Evolutionary conservation across 1,140 invertebrate species (phyloP), one percentile per base, ranked within the genome.

Genomic region (Drosophila nikananu): DNA sequence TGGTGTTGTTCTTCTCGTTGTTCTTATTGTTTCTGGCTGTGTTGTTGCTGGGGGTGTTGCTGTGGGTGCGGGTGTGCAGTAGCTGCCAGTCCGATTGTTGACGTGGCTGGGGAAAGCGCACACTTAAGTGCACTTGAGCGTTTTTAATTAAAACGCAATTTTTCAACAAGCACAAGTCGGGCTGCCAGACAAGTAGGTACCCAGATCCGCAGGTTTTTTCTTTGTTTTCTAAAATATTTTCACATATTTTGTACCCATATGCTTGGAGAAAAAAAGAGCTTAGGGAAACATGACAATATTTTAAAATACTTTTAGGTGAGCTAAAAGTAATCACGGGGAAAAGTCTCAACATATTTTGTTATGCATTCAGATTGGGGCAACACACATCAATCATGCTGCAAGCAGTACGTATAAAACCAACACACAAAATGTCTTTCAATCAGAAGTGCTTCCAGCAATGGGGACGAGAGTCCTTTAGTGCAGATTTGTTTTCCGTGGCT

Each of bases 61-160:
- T 66, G 80, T 62, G 63, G 49, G 60, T 30, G 17, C 17, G 68
- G 74, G 78, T 73, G 77, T 80, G 68, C 68, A 66, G 52, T 60
- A 52, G 64, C 62, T 65, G 80, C 61, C 77, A 61, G 37, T 71
- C 42, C 37, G 73, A 74, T 78, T 81, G 84, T 81, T 89, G 84
- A 89, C 86, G 81, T 89, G 81, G 62, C 84, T 83, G 54, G 55
- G 81, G 68, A 80, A 83, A 76, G 80, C 80, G 78, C 62, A 87
- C 84, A 89, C 86, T 89, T 89, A 89, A 89, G 84, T 90, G 84
- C 84, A 89, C 84, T 89, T 89, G 81, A 89, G 86, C 86, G 81
- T 89, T 89, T 89, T 89, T 89, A 89, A 89, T 89, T 89, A 89
- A 89, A 89, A 81, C 70, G 70, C 84, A 89, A 89, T 89, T 89